Evolutionary conservation across 2,113 vertebrate genomes (phyloP).

Genomic region (Patagioenas fasciata): DNA sequence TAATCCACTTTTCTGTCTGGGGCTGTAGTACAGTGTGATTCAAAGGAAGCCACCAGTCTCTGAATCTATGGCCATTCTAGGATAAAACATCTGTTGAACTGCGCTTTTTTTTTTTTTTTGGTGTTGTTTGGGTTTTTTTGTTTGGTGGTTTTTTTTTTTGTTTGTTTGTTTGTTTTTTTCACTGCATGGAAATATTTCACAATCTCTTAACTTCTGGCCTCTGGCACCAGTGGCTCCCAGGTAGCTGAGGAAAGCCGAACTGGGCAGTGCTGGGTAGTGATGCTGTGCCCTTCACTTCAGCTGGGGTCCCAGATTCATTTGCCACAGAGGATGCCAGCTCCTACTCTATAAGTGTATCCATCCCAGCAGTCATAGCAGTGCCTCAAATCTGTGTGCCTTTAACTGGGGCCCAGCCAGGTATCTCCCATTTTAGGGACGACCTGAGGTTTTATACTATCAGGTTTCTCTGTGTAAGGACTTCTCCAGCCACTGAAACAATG

Average conservation of each 20-base stretch:
- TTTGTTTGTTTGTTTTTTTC: neutral
- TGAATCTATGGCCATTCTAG: neutral
- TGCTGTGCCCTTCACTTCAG: neutral
- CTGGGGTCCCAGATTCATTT: fast-evolving
- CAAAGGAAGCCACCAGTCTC: neutral
- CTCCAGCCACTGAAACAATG: neutral
- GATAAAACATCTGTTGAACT: neutral
- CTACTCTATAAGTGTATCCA: neutral
- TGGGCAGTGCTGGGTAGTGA: fast-evolving
- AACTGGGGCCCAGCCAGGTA: neutral
- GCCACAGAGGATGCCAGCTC: neutral
- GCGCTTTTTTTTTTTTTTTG: neutral
- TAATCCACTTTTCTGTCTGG: neutral
- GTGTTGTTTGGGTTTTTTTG: neutral
- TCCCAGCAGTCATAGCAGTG: neutral
- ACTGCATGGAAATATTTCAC: neutral
- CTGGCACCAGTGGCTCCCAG: neutral
- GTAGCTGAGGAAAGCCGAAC: neutral
- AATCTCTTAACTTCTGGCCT: neutral
- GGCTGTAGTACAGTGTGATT: neutral
- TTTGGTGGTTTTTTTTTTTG: neutral
- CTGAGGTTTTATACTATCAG: neutral
- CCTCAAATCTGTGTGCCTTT: neutral
- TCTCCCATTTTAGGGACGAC: neutral
- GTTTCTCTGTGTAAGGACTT: neutral